A percentile compares a stretch with the other conserved stretches of the same genome.
phyloP scores from a whole-genome alignment of 2,113 vertebrate species.

The Aldabrachelys gigantea region DNA sequence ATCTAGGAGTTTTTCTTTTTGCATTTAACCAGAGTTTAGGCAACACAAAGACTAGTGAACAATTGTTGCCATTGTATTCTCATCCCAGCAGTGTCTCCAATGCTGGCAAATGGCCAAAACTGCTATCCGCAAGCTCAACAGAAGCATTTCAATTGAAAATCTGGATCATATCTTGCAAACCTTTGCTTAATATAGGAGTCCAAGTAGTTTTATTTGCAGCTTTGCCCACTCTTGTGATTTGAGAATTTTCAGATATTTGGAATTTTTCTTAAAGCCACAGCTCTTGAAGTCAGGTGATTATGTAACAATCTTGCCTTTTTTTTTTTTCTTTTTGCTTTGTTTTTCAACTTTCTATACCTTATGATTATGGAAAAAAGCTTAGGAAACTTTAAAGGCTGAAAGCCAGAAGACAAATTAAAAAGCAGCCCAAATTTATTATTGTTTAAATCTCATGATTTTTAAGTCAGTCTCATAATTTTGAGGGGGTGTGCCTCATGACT shows the following conservation, averaged over 20 bases:
- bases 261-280: neutral
- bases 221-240: neutral
- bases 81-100: neutral
- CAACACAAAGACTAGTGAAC: neutral
- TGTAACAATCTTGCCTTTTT: neutral
- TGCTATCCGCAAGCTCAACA: neutral
- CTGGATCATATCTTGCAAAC: neutral
- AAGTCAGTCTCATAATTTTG: neutral
- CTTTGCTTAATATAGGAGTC: neutral
- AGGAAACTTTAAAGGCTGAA: neutral
- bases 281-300: accelerated
- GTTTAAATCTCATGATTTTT: neutral
- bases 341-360: neutral
- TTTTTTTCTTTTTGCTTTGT: neutral
- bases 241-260: neutral
- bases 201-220: neutral
- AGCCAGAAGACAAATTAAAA: neutral
- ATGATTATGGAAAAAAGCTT: neutral
- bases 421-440: neutral
- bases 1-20: neutral
- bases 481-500: neutral
- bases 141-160: neutral
- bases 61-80: neutral
- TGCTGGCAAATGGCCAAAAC: neutral
- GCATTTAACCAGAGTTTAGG: neutral